Base-by-base conservation (phyloP, 2,888 invertebrate genomes). In the Pemphredon lugubris region DNA sequence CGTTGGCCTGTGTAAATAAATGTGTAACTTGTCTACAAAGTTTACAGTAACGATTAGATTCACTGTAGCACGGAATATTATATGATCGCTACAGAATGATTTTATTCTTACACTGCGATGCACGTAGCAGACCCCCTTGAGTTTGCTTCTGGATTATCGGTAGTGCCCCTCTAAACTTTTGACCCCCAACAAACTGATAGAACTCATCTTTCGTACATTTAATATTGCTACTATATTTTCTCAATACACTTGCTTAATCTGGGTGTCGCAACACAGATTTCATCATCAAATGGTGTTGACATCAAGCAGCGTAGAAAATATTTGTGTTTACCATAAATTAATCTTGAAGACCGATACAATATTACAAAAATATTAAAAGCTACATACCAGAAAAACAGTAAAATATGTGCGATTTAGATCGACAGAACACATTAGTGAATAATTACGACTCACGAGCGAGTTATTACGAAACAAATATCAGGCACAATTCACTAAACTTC, bases 101-200 rank as follows among this genome's bases (percentile, higher is more conserved):
- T n/a, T n/a, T 70, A 23, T 64, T 57, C 39, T 63, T 61, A 44
- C 73, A 67, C 74, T 65, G 53, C 60, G 59, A 59, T 47, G 50
- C 42, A 18, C 34, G 26, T 48, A 72, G 9, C 48, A 82, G 83
- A 85, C 84, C 84, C 85, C 86, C 84, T 81, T 59, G 77, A 76
- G 83, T 81, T 81, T 64, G 50, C 67, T 75, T 73, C 65, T 23
- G 55, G 40, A 73, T 86, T 86, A 87, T 83, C 86, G 73, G 20
- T 18, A 55, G 37, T 82, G 83, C 82, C 79, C 83, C 76, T 85
- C 60, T 88, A 84, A 87, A 87, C 88, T 85, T 80, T 84, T 87
- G 88, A 87, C 88, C 87, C 73, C 74, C 69, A 70, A 53, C 60
- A 48, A 72, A 71, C 74, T 71, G 75, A 79, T 71, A 83, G 71